Base-by-base conservation (phyloP, 1,140 invertebrate species). In the Scylla paramamosain region DNA sequence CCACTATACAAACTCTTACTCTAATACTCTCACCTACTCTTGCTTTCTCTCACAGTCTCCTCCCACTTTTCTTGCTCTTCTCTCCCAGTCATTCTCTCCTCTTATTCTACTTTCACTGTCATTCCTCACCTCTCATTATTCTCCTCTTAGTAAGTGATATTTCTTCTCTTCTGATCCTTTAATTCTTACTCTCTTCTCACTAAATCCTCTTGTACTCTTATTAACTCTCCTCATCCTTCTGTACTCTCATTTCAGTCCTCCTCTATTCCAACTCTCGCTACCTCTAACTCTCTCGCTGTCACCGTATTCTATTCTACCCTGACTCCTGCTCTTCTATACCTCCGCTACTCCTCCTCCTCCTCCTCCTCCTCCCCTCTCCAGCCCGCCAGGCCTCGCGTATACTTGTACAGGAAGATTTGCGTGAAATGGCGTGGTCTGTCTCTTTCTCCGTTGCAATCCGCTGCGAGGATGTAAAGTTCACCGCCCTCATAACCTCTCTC, bases 401-500 rank as follows among this genome's bases (percentile, higher is more conserved):
- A 77, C 67, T 7, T n/a, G n/a, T n/a, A 25, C 16, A 77, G 52
- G 52, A 59, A 59, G 52, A 59, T 59, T 59, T 59, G 52, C 12
- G 16, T 59, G 52, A 20, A 59, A 59, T 59, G 52, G 52, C 25
- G n/a, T 77, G 67, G 8, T 77, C 8, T 7, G n/a, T n/a, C 67
- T 77, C 20, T n/a, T 77, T 77, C 67, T 20, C 8, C n/a, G 12
- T 77, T 77, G 52, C 16, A 77, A 77, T 77, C 25, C 20, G 6
- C 6, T 20, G 67, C 20, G 1, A 77, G 6, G 67, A n/a, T 77
- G 67, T 7, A 77, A 77, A 77, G 67, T 77, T 77, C 67, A 77
- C 67, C 67, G 67, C n/a, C n/a, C 67, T 77, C 25, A 77, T n/a
- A 77, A 77, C 67, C 67, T 67, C 59, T 67, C 59, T 67, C 59